A percentile compares a stretch with the other conserved stretches of the same genome.
Evolutionary conservation across 2,113 vertebrate species (phyloP).

Genomic region (cattle (Bos taurus)): ARS-UCD2.0 NC_037346.1:60850501-60851000

Average conservation of each 20-base stretch:
- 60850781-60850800: rapidly evolving
- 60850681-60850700: background rate
- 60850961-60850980: background rate
- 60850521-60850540: rapidly evolving
- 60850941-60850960: background rate
- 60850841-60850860: background rate
- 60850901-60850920: background rate
- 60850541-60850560: rapidly evolving
- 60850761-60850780: rapidly evolving
- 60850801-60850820: background rate
- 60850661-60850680: background rate
- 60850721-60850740: background rate
- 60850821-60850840: rapidly evolving
- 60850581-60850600: no score
- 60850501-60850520: background rate
- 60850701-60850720: background rate
- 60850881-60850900: background rate
- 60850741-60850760: background rate
- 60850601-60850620: background rate
- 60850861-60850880: background rate
- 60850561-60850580: background rate
- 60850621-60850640: background rate
- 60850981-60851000: background rate
- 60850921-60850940: background rate
- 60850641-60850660: background rate